A percentile compares a stretch with the other conserved stretches of the same genome.
Conservation (phyloP, 2,888 invertebrate genomes). For the Nephrotoma appendiculata region DNA sequence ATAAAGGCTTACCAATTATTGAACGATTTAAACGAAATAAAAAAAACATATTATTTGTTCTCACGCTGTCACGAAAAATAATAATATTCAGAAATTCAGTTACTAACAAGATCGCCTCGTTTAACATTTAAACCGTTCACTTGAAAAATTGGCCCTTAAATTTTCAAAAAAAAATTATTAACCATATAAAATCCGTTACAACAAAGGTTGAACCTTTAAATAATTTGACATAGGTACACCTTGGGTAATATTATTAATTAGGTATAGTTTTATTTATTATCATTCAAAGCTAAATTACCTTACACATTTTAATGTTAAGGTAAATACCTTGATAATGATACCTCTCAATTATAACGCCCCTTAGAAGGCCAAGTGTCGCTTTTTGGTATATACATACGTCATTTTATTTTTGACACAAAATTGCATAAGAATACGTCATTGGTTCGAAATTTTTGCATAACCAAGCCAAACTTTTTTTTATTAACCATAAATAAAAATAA, state of each 20-base stretch:
- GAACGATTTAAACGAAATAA: too few relatives aligned
- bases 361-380: background rate
- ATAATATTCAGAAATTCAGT: too few relatives aligned
- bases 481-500: background rate
- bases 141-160: background rate
- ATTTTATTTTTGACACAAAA: background rate
- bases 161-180: background rate
- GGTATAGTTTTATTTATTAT: background rate
- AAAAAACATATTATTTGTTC: too few relatives aligned
- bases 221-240: background rate
- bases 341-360: background rate
- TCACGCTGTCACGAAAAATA: too few relatives aligned
- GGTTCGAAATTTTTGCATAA: background rate
- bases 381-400: background rate
- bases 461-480: background rate
- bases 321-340: background rate
- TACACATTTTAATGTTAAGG: background rate
- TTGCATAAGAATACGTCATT: background rate
- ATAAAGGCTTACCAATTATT: too few relatives aligned
- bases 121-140: too few relatives aligned
- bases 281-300: background rate
- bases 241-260: background rate
- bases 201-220: background rate
- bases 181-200: background rate
- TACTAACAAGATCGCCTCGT: too few relatives aligned